Base-by-base conservation (phyloP, 1,140 invertebrate genomes). In the Eciton burchellii region DNA sequence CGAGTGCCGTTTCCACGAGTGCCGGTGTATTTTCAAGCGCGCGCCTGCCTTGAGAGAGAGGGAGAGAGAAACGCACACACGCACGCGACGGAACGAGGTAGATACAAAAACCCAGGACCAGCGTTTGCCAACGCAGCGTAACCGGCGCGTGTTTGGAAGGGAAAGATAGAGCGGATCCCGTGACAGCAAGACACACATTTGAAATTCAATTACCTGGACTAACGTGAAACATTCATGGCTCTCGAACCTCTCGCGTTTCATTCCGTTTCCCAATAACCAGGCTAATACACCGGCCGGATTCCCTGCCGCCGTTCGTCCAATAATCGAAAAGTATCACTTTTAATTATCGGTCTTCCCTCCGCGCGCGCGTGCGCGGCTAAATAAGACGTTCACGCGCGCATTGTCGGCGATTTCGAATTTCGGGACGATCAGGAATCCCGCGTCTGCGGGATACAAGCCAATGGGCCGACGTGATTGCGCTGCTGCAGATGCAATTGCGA, bases 171-270 rank as follows among this genome's bases (percentile, higher is more conserved):
- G 19, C 29, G 29, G 19, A 76, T 76, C 52, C 43, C 73, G 52
- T 43, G 47, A 41, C 60, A 76, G 60, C 45, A 76, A 76, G 60
- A 54, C 60, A 65, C 73, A 65, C 60, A 76, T 65, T 76, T 76
- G 60, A 65, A 76, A 76, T 76, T 76, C 60, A 65, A 76, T 65
- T 76, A 52, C 29, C 45, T 26, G 47, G 12, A 65, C 59, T 65
- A 76, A 76, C 73, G 60, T 26, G 29, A 35, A 63, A 54, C 47
- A 52, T 76, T 8, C 14, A 54, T 3, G 21, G n/a, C n/a, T 41
- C 63, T 52, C 29, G 4, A 14, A 49, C 45, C 24, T 76, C 11
- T 4, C 59, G 45, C n/a, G n/a, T n/a, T 76, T 24, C 52, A 65
- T 54, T 65, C 45, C 24, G 73, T 65, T 56, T 65, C 29, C 45